Percentiles rank a stretch among this genome's conserved stretches.
Conservation (phyloP, 2,888 invertebrate species). For the Drosophila anomelani region DNA sequence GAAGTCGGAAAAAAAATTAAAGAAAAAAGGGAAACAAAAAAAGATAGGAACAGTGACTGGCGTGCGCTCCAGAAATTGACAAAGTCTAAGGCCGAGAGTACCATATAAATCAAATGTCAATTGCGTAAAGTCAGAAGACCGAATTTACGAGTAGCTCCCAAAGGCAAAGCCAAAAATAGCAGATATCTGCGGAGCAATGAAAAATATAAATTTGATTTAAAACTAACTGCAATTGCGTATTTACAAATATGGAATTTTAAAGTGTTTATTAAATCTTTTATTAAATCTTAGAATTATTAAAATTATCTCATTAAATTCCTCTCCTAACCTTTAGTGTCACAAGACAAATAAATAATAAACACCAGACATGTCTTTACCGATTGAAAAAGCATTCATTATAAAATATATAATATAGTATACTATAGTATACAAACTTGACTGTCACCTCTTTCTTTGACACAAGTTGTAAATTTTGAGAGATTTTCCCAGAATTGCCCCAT, state of each 20-base stretch:
- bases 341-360: background rate
- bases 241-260: background rate
- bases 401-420: background rate
- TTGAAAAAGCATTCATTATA: conserved; percentile 2
- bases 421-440: conserved; percentile 1
- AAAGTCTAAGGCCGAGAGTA: conserved; percentile 40
- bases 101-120: conserved; percentile 60
- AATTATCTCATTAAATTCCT: background rate
- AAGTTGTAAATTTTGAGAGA: conserved; percentile 61
- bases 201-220: conserved; percentile 10
- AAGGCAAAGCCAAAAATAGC: conserved; percentile 16
- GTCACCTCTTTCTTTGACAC: conserved; percentile 27
- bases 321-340: background rate
- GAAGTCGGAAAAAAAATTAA: background rate
- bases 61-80: conserved; percentile 37
- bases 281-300: too few relatives aligned
- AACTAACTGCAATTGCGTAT: background rate
- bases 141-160: conserved; percentile 58
- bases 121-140: conserved; percentile 53
- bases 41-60: conserved; percentile 18
- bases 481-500: conserved; percentile 53
- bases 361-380: background rate
- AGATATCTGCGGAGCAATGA: conserved; percentile 4
- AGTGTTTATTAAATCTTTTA: background rate
- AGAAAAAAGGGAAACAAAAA: background rate